Evolutionary conservation across 2,888 invertebrate species (phyloP).

Genomic region (Netelia melanura): DNA sequence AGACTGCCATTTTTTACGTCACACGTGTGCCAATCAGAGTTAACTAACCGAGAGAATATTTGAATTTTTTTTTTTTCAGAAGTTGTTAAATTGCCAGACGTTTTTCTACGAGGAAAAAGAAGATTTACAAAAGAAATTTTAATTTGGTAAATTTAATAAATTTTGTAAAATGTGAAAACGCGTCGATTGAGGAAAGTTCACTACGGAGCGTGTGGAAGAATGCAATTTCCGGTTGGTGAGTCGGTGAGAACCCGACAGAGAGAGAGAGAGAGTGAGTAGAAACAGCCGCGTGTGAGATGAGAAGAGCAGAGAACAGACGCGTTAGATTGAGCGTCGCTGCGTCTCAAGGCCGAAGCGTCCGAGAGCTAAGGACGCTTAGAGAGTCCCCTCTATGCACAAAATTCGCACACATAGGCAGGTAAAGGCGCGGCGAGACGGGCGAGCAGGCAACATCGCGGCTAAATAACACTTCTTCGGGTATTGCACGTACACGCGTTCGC

Average conservation of each 20-base stretch:
- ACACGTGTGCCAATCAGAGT: not conserved
- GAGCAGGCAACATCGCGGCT: not conserved
- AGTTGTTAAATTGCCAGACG: not conserved
- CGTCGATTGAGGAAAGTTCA: slow-evolving; percentile 45
- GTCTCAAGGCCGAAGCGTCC: slow-evolving; percentile 83
- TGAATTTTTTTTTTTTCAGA: not conserved
- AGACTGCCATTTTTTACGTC: not conserved
- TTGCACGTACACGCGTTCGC: not conserved
- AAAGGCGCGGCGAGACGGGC: not conserved
- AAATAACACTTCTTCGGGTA: slow-evolving; percentile 20
- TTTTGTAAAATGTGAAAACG: not conserved
- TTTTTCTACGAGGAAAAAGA: not conserved
- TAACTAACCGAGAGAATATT: slow-evolving; percentile 7
- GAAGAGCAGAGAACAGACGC: slow-evolving; percentile 53
- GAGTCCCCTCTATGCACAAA: slow-evolving; percentile 71
- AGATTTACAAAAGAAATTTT: too few species aligned
- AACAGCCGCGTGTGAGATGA: slow-evolving; percentile 25
- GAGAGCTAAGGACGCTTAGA: slow-evolving; percentile 80
- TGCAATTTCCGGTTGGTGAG: slow-evolving; percentile 73
- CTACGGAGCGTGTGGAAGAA: slow-evolving; percentile 67
- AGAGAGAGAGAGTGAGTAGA: slow-evolving; percentile 18
- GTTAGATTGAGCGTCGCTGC: slow-evolving; percentile 83
- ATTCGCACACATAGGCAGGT: slow-evolving; percentile 14
- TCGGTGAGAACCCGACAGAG: not conserved
- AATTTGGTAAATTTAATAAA: not conserved